phyloP scores from a whole-genome alignment of 2,888 invertebrate species.

The Drosophila nigritarsus region DNA sequence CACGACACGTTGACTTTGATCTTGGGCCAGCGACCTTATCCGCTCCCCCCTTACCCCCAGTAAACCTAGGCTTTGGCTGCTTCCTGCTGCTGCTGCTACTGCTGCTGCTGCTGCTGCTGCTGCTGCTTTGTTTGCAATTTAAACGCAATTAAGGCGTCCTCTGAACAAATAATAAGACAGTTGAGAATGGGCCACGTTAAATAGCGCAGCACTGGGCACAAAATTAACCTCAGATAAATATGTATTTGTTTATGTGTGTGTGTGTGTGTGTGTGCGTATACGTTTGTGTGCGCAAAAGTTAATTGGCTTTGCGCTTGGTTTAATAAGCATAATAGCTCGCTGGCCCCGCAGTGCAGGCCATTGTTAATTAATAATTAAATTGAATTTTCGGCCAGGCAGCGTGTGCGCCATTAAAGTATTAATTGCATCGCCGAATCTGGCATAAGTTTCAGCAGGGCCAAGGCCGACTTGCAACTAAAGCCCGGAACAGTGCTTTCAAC shows the following conservation, averaged over 20 bases:
- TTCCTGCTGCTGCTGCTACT: not conserved
- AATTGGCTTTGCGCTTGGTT: slow-evolving; percentile 66
- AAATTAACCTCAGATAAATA: slow-evolving; percentile 49
- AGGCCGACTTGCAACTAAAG: slow-evolving; percentile 8
- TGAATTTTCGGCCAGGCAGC: slow-evolving; percentile 60
- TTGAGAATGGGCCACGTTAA: slow-evolving; percentile 48
- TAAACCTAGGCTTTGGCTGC: slow-evolving; percentile 5
- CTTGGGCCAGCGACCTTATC: slow-evolving; percentile 49
- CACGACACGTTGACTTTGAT: slow-evolving; percentile 75
- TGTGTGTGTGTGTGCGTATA: slow-evolving; percentile 12
- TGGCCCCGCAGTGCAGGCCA: slow-evolving; percentile 29
- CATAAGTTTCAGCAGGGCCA: slow-evolving; percentile 45
- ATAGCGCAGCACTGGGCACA: slow-evolving; percentile 34
- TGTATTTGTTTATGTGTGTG: slow-evolving; percentile 13
- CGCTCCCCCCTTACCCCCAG: slow-evolving; percentile 1
- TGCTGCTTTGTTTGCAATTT: slow-evolving; percentile 64
- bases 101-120: slow-evolving; percentile 16
- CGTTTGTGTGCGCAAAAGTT: slow-evolving; percentile 49
- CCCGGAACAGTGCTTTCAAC: slow-evolving; percentile 21
- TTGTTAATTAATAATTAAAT: slow-evolving; percentile 76
- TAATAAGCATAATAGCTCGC: slow-evolving; percentile 71
- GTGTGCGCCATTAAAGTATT: slow-evolving; percentile 65
- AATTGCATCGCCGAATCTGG: slow-evolving; percentile 66
- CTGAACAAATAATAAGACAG: slow-evolving; percentile 47
- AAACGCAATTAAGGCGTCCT: slow-evolving; percentile 64